phyloP scores from a whole-genome alignment of 2,888 invertebrate species.

The Fragum whitleyi region DNA sequence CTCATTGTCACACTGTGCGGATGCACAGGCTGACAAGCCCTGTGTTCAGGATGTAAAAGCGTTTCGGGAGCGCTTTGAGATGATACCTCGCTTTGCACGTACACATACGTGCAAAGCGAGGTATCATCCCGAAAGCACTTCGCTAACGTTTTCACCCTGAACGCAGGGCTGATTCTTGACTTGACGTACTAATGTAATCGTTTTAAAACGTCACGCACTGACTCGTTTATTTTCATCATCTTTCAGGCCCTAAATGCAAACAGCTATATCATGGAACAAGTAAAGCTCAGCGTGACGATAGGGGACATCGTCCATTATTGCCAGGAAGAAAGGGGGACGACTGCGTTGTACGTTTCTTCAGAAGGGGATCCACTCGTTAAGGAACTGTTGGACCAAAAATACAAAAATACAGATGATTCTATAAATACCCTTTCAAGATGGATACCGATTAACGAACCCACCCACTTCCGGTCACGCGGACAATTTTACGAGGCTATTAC shows the following conservation, averaged over 20 bases:
- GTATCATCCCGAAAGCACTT: too few relatives aligned
- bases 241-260: slow-evolving; percentile 36
- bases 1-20: too few relatives aligned
- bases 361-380: slow-evolving; percentile 48
- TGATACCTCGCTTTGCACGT: too few relatives aligned
- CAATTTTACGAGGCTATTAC: slow-evolving; percentile 32
- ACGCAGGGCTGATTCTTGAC: too few relatives aligned
- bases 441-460: slow-evolving; percentile 23
- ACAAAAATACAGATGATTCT: slow-evolving; percentile 51
- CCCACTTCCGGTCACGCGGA: slow-evolving; percentile 31
- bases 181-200: too few relatives aligned
- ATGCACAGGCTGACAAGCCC: too few relatives aligned
- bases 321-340: slow-evolving; percentile 76
- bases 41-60: too few relatives aligned
- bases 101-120: too few relatives aligned
- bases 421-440: slow-evolving; percentile 50
- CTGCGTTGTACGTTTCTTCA: slow-evolving; percentile 72
- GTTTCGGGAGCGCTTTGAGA: too few relatives aligned
- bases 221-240: too few relatives aligned
- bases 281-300: slow-evolving; percentile 71
- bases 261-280: slow-evolving; percentile 28
- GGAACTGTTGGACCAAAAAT: slow-evolving; percentile 35
- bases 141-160: too few relatives aligned
- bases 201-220: too few relatives aligned
- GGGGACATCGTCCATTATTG: slow-evolving; percentile 69